phyloP scores from a whole-genome alignment of 1,140 invertebrate genomes.

The Cherax quadricarinatus region DNA sequence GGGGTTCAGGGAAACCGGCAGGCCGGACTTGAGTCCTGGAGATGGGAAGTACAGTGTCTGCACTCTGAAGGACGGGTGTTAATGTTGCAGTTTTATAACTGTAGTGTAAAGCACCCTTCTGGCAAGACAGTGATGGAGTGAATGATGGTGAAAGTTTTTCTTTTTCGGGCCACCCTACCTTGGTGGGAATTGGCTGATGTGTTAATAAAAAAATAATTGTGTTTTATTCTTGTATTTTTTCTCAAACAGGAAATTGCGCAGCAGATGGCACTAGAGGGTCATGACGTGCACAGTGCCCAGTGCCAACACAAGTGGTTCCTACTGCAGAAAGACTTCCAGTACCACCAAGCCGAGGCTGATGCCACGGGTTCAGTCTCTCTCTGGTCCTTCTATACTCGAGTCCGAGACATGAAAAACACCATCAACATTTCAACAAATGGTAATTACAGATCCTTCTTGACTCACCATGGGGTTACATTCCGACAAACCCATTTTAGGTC shows the following conservation, averaged over 20 bases:
- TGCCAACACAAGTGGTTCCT: constrained; percentile 41
- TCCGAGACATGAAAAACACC: background rate
- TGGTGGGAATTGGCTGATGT: too few species aligned
- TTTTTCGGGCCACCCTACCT: too few species aligned
- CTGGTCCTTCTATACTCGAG: constrained; percentile 21
- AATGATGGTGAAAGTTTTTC: too few species aligned
- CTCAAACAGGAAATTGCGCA: constrained; percentile 1
- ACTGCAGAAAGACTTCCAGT: constrained; percentile 14
- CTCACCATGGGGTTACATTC: background rate
- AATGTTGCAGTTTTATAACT: too few species aligned
- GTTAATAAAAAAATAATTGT: too few species aligned
- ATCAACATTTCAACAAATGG: background rate
- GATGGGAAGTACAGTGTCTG: too few species aligned
- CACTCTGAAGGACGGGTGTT: too few species aligned
- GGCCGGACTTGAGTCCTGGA: too few species aligned
- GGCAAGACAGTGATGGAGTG: too few species aligned
- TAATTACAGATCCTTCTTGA: background rate
- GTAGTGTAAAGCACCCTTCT: too few species aligned
- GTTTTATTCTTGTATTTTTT: background rate
- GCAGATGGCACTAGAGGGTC: constrained; percentile 5
- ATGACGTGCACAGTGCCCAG: background rate
- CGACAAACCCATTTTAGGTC: too few species aligned
- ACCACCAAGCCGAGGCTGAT: constrained; percentile 31
- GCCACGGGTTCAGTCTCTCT: constrained; percentile 13
- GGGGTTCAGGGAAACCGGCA: too few species aligned